Evolutionary conservation across 2,113 vertebrate genomes (phyloP).

Genomic region (Typhlomys cinereus): DNA sequence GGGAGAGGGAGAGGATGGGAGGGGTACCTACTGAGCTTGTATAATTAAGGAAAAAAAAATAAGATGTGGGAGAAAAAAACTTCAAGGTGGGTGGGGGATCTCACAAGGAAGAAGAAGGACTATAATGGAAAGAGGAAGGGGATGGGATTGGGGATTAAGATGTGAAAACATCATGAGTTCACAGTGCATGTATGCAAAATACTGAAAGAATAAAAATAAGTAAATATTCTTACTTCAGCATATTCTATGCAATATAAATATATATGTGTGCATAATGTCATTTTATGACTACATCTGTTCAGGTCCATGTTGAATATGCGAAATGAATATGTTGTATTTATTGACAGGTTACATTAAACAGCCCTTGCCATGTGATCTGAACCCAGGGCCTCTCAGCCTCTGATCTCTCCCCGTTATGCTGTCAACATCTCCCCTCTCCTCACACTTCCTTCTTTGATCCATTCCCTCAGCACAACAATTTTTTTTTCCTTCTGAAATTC

Average conservation of each 20-base stretch:
- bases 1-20: too few species aligned
- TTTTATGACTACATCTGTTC: background rate
- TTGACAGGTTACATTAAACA: background rate
- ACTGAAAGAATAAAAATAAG: too few species aligned
- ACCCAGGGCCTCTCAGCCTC: background rate
- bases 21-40: too few species aligned
- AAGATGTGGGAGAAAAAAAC: too few species aligned
- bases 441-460: conserved; percentile 12
- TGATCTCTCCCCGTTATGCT: background rate
- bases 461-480: background rate
- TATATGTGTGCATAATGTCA: background rate
- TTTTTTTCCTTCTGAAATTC: conserved; percentile 46
- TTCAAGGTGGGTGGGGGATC: too few species aligned
- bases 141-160: too few species aligned
- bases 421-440: background rate
- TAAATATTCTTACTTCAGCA: background rate
- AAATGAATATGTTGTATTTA: background rate
- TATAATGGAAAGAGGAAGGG: too few species aligned
- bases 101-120: too few species aligned
- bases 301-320: conserved; percentile 3
- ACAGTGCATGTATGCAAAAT: too few species aligned
- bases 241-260: background rate
- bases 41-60: too few species aligned
- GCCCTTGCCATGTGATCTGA: background rate
- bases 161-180: too few species aligned